phyloP scores from a whole-genome alignment of 23 tunicate genomes.

The Styela plicata region DNA sequence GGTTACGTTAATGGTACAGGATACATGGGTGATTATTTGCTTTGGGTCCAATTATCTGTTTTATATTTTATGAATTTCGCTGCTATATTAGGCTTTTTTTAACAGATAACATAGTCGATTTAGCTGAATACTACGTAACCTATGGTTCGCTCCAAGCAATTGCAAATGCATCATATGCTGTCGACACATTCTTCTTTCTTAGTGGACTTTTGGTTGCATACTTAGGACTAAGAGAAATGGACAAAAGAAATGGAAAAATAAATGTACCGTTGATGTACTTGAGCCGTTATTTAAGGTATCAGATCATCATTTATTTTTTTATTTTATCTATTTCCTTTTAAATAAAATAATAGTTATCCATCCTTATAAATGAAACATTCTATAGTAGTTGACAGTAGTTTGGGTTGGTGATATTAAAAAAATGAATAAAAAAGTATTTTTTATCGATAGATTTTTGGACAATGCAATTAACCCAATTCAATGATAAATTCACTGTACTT shows the following conservation, averaged over 20 bases:
- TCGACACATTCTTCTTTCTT: conserved; percentile 78
- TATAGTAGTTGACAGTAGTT: not conserved
- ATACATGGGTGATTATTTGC: too few species aligned
- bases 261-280: conserved; percentile 57
- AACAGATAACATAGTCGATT: conserved; percentile 15
- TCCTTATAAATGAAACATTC: not conserved
- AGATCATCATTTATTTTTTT: not conserved
- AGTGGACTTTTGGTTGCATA: conserved; percentile 84
- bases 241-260: not conserved
- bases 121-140: conserved; percentile 24
- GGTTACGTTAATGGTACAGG: too few species aligned
- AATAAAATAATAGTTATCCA: not conserved
- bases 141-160: conserved; percentile 48
- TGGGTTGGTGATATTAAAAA: too few species aligned
- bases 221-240: conserved; percentile 34
- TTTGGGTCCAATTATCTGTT: too few species aligned
- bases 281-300: conserved; percentile 65
- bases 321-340: not conserved
- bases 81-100: conserved; percentile 1
- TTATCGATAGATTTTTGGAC: too few species aligned
- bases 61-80: too few species aligned
- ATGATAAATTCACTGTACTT: too few species aligned
- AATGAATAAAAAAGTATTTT: too few species aligned
- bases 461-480: too few species aligned
- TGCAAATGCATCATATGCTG: conserved; percentile 63